A percentile compares a stretch with the other conserved stretches of the same genome.
Evolutionary conservation across 2,797 vertebrate species (phyloP).

Genomic region (Tamandua tetradactyla): DNA sequence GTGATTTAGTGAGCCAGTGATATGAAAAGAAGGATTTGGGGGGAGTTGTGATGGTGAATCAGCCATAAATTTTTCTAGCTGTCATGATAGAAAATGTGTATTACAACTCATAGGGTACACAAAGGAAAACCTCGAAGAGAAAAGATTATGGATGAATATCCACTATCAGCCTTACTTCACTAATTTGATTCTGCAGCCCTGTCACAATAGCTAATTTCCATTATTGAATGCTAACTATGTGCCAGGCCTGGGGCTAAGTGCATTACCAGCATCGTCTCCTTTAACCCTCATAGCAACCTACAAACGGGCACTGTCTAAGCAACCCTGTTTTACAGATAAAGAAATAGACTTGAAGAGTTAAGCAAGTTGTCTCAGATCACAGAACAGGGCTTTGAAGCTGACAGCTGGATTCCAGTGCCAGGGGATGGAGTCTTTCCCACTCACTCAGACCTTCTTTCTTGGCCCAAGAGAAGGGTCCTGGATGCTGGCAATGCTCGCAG

Average conservation of each 20-base stretch:
- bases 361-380: not conserved
- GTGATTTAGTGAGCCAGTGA: not conserved
- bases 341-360: not conserved
- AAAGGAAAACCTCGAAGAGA: not conserved
- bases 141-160: not conserved
- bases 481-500: not conserved
- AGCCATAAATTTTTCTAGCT: constrained; percentile 19
- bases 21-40: not conserved
- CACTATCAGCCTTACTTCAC: not conserved
- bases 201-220: not conserved
- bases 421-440: not conserved
- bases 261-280: not conserved
- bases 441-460: not conserved
- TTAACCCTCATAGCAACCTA: not conserved
- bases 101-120: too few species aligned
- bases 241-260: not conserved
- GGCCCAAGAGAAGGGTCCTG: not conserved
- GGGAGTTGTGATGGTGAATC: not conserved
- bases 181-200: not conserved
- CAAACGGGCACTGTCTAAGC: not conserved
- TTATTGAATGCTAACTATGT: not conserved
- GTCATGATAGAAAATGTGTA: not conserved
- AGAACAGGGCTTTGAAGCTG: not conserved
- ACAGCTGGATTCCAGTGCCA: not conserved
- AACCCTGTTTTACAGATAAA: not conserved